Base-by-base conservation (phyloP, 1,140 invertebrate species). In the Riptortus pedestris region DNA sequence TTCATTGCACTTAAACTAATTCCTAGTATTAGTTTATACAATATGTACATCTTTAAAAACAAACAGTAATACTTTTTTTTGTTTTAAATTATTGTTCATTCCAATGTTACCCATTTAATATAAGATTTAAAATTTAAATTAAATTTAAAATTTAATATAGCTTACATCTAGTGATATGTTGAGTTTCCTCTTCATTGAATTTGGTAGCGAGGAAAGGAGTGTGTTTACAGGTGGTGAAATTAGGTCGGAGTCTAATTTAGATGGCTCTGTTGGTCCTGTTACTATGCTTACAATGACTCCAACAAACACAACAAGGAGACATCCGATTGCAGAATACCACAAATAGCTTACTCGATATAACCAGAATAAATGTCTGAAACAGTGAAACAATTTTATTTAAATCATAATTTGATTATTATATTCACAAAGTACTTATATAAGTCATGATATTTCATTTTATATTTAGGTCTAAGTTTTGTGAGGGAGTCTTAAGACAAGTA, bases 321-420 rank as follows among this genome's bases (percentile, higher is more conserved):
- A 85, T 1, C 87, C 89, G n/a, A 90, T 82, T 27, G 81, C 81
- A n/a, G 85, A 84, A 72, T 86, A 88, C 86, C 86, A 89, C 67
- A 88, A 74, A 73, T 87, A 89, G 28, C 85, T 87, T 51, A 86
- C 75, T 71, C 81, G 74, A 70, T 80, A 87, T 0, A 85, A 65
- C 62, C 72, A 74, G 66, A 78, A 71, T 27, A 57, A 22, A 20
- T 73, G 70, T 22, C 71, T 70, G 62, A 51, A 66, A 68, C 45
- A 66, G 60, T n/a, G 22, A 47, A n/a, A n/a, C n/a, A n/a, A n/a
- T n/a, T n/a, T n/a, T n/a, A n/a, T n/a, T n/a, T n/a, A n/a, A n/a
- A n/a, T n/a, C n/a, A n/a, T n/a, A n/a, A n/a, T n/a, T n/a, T n/a
- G n/a, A n/a, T n/a, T n/a, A n/a, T n/a, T n/a, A n/a, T n/a, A n/a